Percentiles rank a stretch among this genome's conserved stretches.
These are phyloP conservation scores for Otolemur garnettii DNA, from an alignment of 2,113 vertebrate genomes.

Conservation along the genomic window DNA sequence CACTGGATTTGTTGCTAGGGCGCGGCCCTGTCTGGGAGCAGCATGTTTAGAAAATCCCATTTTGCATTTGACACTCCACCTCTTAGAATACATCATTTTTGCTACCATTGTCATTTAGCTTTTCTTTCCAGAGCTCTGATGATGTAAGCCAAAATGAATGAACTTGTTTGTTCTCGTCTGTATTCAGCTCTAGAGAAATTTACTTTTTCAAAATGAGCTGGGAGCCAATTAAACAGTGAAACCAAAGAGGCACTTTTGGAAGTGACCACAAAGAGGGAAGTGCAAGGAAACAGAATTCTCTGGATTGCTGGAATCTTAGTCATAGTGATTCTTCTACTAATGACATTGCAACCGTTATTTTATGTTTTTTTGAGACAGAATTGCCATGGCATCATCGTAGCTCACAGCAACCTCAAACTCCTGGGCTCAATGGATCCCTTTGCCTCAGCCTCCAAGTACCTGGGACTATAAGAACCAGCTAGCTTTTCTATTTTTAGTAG, in stretches of 20 bases:
- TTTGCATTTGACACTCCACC: neutral
- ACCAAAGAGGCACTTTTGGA: neutral
- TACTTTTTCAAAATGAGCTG: constrained; percentile 24
- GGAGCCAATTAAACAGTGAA: constrained; percentile 10
- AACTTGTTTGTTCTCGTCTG: neutral
- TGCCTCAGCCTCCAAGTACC: no score
- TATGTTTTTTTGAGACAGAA: no score
- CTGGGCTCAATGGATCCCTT: no score
- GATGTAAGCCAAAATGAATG: neutral
- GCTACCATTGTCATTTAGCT: neutral
- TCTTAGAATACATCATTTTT: neutral
- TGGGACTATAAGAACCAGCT: no score
- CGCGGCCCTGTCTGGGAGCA: neutral
- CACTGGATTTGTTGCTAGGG: neutral
- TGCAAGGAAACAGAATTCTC: neutral
- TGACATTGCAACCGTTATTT: neutral
- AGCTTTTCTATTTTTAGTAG: no score
- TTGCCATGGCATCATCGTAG: no score
- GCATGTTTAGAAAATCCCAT: neutral
- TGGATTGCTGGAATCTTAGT: constrained; percentile 21
- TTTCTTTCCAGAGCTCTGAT: neutral
- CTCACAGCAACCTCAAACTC: no score
- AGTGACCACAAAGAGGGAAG: neutral
- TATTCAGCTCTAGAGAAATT: neutral
- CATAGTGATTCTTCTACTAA: neutral